Evolutionary conservation across 2,888 invertebrate species (phyloP), one percentile per base, ranked within the genome.

Genomic region (Melanchra persicariae): DNA sequence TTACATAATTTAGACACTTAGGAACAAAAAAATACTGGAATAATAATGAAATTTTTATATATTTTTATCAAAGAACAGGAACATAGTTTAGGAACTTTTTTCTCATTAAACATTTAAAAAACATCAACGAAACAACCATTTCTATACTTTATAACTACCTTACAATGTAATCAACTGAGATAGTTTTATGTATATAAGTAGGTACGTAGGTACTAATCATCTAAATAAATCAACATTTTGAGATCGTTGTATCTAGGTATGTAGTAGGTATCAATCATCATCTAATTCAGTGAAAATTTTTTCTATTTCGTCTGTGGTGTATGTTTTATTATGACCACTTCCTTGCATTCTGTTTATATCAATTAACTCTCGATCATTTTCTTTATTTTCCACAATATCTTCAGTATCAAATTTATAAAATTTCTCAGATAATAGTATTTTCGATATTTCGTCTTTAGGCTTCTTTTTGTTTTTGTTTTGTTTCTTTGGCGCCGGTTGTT

Each of bases 401-500:
- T 52, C 26, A 77, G 1, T 40, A 55, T 66, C 37, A 57, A 45
- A 57, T 66, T 66, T 57, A 66, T 66, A 58, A 57, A 66, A 57
- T 57, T 66, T 49, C 57, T 66, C 65, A 55, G 65, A 66, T 26
- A 49, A 66, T 66, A 49, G 8, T 49, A 66, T 58, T 10, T 57
- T 57, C 6, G 58, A 19, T 55, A 66, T 57, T 47, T 66, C 47
- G 65, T 63, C 52, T 52, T 52, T 52, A 19, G 26, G 8, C 34
- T 34, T 34, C 7, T 7, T 40, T 55, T 61, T 55, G 34, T 22
- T 59, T 60, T 51, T 55, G 34, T 22, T 59, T 60, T 51, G 60
- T 61, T 70, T 57, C 61, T 69, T 69, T 55, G 54, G 60, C 55
- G 61, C 47, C 52, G 62, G 40, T 63, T 40, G 64, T 49, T 71